These are phyloP conservation scores for Troilus luridus DNA, from an alignment of 2,888 invertebrate species.

Conservation along the genomic window DNA sequence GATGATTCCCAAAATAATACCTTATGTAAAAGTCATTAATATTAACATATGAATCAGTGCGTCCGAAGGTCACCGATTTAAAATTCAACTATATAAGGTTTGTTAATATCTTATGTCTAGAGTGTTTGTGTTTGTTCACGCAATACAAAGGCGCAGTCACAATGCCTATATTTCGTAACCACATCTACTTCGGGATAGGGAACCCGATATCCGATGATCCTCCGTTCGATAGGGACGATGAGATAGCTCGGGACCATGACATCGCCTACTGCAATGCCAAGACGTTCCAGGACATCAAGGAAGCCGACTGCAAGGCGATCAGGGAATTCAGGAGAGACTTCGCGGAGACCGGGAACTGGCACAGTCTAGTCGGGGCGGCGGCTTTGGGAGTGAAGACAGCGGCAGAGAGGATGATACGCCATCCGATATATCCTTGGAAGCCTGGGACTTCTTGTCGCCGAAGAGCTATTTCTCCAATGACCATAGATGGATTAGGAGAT, in stretches of 20 bases:
- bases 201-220: constrained; percentile 43
- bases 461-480: not conserved
- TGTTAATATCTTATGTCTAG: not conserved
- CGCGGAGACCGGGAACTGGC: constrained; percentile 45
- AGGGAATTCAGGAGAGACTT: constrained; percentile 48
- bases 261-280: constrained; percentile 51
- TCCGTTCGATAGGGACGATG: constrained; percentile 52
- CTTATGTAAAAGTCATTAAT: not conserved
- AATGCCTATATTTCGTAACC: not conserved
- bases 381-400: constrained; percentile 54
- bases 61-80: not conserved
- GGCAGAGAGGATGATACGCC: constrained; percentile 19
- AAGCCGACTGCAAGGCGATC: constrained; percentile 57
- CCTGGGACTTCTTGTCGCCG: not conserved
- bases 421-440: not conserved
- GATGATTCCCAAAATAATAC: not conserved
- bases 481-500: not conserved
- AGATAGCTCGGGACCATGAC: constrained; percentile 53
- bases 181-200: constrained; percentile 56
- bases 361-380: constrained; percentile 52
- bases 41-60: not conserved
- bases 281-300: constrained; percentile 10
- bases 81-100: not conserved
- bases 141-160: not conserved
- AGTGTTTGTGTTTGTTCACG: not conserved